Evolutionary conservation across 2,797 vertebrate genomes (phyloP).

Genomic region (Arrhamphus sclerolepis): DNA sequence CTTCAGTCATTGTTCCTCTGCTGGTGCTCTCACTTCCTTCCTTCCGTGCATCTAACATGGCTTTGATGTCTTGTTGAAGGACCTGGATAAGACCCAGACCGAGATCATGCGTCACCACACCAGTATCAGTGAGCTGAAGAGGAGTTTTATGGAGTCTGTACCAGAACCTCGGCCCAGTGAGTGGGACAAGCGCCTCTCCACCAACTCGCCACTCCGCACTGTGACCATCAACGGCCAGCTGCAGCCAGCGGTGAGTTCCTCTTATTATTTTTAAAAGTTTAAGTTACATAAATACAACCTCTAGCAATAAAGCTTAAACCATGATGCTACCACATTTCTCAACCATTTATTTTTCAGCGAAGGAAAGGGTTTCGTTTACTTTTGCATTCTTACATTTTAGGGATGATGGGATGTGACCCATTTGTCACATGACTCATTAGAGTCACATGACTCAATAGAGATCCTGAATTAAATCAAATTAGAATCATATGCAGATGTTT

Average conservation of each 20-base stretch:
- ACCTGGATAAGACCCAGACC: slow-evolving; percentile 94
- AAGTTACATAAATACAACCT: no score
- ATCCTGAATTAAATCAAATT: no score
- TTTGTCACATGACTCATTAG: no score
- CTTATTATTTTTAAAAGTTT: no score
- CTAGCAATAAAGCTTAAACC: no score
- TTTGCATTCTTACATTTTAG: no score
- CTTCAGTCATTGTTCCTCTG: neutral
- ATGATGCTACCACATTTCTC: no score
- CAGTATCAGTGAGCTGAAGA: slow-evolving; percentile 97
- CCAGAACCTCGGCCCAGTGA: slow-evolving; percentile 92
- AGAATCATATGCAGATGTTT: no score
- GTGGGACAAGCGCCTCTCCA: slow-evolving; percentile 97
- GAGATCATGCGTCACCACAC: slow-evolving; percentile 96
- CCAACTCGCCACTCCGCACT: slow-evolving; percentile 93
- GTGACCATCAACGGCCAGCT: slow-evolving; percentile 91
- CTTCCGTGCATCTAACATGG: slow-evolving; percentile 10
- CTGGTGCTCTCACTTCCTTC: neutral
- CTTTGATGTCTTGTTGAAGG: slow-evolving; percentile 74
- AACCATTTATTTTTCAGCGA: no score
- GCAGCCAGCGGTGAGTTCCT: slow-evolving; percentile 89
- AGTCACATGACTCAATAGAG: no score
- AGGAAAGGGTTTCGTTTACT: no score
- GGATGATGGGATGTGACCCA: no score
- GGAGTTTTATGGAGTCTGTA: slow-evolving; percentile 97